Evolutionary conservation across 1,140 invertebrate species (phyloP).

Genomic region (Caenorhabditis remanei): DNA sequence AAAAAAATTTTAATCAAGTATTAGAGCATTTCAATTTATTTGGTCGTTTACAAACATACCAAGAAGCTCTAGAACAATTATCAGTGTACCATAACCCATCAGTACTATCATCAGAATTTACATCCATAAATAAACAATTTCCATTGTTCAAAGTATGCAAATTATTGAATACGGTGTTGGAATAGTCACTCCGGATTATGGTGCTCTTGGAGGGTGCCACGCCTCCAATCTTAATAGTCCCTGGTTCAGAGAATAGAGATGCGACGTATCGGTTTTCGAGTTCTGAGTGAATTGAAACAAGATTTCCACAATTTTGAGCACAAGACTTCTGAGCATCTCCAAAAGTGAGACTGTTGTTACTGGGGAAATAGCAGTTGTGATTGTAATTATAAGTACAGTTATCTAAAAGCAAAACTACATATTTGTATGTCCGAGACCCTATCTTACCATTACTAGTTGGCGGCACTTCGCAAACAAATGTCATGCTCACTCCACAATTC

Average conservation of each 20-base stretch:
- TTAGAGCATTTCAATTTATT: not conserved
- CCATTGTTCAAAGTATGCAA: not conserved
- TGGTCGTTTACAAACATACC: not conserved
- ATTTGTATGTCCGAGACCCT: too few relatives aligned
- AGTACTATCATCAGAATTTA: not conserved
- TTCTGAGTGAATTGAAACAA: slow-evolving; percentile 4
- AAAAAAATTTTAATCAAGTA: not conserved
- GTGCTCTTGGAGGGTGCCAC: not conserved
- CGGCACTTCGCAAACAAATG: not conserved
- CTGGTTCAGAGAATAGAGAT: not conserved
- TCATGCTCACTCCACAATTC: not conserved
- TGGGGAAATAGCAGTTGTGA: not conserved
- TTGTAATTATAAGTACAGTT: not conserved
- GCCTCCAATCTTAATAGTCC: not conserved
- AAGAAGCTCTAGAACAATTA: not conserved
- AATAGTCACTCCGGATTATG: not conserved
- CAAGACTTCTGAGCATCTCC: not conserved
- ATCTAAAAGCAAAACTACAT: not conserved
- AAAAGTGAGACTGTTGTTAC: not conserved
- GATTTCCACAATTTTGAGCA: not conserved
- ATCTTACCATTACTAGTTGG: not conserved
- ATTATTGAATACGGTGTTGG: not conserved
- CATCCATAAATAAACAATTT: not conserved
- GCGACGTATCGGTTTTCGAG: not conserved
- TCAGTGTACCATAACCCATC: not conserved